Percentiles rank a stretch among this genome's conserved stretches.
Evolutionary conservation across 2,797 vertebrate genomes (phyloP).

Genomic region (Rhabdomys pumilio): DNA sequence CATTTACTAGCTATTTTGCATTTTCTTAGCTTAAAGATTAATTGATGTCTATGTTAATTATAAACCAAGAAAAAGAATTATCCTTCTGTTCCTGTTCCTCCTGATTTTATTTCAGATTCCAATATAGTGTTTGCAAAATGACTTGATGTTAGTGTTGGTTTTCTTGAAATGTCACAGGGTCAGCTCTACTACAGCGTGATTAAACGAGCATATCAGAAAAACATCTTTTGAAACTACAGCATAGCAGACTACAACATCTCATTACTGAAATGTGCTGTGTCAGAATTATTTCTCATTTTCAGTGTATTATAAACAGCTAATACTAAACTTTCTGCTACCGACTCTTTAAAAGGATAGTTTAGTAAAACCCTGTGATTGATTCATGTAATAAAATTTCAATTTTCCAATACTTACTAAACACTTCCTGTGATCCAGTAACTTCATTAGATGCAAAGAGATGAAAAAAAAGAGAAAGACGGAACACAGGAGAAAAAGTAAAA

Average conservation of each 20-base stretch:
- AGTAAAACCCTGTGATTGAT: not conserved
- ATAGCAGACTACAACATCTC: not conserved
- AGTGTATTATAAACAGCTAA: not conserved
- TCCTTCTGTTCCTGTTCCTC: not conserved
- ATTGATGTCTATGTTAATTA: slow-evolving; percentile 5
- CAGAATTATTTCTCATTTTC: slow-evolving; percentile 1
- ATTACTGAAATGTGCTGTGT: slow-evolving; percentile 12
- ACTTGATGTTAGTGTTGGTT: slow-evolving; percentile 28
- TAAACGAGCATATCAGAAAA: slow-evolving; percentile 37
- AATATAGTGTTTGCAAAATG: slow-evolving; percentile 1
- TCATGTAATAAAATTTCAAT: not conserved
- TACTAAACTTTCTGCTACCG: slow-evolving; percentile 21
- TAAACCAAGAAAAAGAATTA: slow-evolving; percentile 43
- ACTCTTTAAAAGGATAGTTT: not conserved
- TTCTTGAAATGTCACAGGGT: slow-evolving; percentile 27
- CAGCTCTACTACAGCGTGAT: not conserved
- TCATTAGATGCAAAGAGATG: not conserved
- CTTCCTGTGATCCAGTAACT: not conserved
- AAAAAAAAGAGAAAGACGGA: not conserved
- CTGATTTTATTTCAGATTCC: slow-evolving; percentile 52
- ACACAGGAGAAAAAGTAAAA: not conserved
- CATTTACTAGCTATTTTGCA: not conserved
- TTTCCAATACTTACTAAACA: not conserved
- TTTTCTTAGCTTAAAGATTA: slow-evolving; percentile 44
- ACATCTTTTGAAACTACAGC: not conserved